These are phyloP conservation scores for Drusus annulatus DNA, from an alignment of 1,140 invertebrate species.

Conservation along the genomic window DNA sequence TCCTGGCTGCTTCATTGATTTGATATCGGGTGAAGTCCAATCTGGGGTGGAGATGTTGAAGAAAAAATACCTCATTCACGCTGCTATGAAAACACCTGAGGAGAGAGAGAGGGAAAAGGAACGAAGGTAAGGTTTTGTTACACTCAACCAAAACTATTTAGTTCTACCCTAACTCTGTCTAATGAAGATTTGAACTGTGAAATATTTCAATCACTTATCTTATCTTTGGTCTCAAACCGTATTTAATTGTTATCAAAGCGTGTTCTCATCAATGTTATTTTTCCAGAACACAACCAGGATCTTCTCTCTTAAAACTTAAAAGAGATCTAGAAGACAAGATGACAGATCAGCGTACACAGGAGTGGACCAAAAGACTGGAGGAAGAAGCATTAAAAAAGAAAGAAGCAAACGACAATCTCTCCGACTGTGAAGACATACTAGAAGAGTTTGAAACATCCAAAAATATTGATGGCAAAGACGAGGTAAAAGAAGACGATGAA, in stretches of 20 bases:
- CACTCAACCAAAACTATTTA: no score
- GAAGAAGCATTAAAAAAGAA: conserved; percentile 62
- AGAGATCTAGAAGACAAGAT: conserved; percentile 78
- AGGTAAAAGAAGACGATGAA: conserved; percentile 42
- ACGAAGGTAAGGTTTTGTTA: conserved; percentile 62
- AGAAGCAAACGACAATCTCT: conserved; percentile 66
- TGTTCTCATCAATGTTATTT: not conserved
- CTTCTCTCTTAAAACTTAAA: conserved; percentile 74
- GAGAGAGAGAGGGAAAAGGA: conserved; percentile 68
- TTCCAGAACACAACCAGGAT: conserved; percentile 71
- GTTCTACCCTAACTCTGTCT: no score
- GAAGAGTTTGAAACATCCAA: conserved; percentile 57
- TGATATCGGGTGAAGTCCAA: conserved; percentile 65
- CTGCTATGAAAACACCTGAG: conserved; percentile 67
- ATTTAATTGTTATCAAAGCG: no score
- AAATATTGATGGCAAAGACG: conserved; percentile 41
- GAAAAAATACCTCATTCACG: conserved; percentile 76
- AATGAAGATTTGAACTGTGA: no score
- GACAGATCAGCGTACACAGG: conserved; percentile 72
- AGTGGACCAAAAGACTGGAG: conserved; percentile 75
- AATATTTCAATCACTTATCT: no score
- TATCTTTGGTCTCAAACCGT: no score
- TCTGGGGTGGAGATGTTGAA: conserved; percentile 74
- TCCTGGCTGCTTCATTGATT: conserved; percentile 75
- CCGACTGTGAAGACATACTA: conserved; percentile 65